phyloP scores from a whole-genome alignment of 2,113 vertebrate genomes.

The Scopus umbretta region DNA sequence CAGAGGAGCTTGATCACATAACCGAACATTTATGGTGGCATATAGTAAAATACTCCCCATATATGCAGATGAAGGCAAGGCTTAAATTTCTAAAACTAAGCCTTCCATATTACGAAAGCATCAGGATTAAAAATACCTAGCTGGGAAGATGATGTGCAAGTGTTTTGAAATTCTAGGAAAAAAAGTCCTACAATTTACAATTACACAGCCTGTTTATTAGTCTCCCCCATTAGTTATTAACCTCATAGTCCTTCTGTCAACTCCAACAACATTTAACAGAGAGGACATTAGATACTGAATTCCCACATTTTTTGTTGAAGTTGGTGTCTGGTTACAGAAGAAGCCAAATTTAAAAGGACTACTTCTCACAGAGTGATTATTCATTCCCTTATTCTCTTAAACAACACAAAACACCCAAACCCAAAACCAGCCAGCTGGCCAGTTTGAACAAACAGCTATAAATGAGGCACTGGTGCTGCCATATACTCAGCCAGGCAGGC shows the following conservation, averaged over 20 bases:
- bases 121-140: background rate
- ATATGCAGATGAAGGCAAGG: background rate
- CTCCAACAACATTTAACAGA: background rate
- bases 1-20: background rate
- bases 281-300: background rate
- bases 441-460: background rate
- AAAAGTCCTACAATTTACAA: background rate
- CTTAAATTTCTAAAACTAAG: background rate
- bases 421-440: background rate
- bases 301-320: background rate
- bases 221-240: background rate
- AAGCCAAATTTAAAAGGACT: background rate
- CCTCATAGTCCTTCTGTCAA: background rate
- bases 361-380: background rate
- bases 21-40: fast-evolving
- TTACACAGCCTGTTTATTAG: background rate
- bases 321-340: background rate
- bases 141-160: background rate
- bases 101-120: background rate
- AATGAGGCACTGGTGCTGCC: background rate
- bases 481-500: background rate
- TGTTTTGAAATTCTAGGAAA: background rate
- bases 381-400: background rate
- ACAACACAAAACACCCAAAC: background rate
- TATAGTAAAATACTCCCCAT: background rate